Evolutionary conservation across 1,140 invertebrate species (phyloP).

Genomic region (Lordiphosa clarofinis): DNA sequence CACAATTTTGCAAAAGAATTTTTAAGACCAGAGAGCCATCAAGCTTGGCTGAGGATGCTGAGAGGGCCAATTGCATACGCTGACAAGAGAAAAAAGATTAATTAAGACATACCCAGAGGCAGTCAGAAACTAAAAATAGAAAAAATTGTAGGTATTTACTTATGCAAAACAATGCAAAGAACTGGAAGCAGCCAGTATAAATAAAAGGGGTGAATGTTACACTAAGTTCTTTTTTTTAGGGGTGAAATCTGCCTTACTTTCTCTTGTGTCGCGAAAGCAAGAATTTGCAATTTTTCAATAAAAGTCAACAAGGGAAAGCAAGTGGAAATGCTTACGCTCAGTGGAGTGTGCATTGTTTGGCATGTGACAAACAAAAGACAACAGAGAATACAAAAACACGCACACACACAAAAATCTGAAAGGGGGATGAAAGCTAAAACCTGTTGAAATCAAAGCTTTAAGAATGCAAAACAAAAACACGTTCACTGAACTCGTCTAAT

Average conservation of each 20-base stretch:
- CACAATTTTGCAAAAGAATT: neutral
- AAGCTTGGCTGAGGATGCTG: too few relatives aligned
- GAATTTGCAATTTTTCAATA: conserved; percentile 58
- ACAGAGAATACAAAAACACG: too few relatives aligned
- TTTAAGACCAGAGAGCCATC: too few relatives aligned
- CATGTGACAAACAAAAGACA: conserved; percentile 8
- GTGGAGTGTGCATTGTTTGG: conserved; percentile 26
- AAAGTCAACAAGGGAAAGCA: conserved; percentile 54
- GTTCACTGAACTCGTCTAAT: conserved; percentile 5
- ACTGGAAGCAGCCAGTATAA: too few relatives aligned
- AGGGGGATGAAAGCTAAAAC: conserved; percentile 9
- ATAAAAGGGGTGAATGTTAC: too few relatives aligned
- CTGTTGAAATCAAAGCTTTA: conserved; percentile 13
- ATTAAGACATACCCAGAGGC: neutral
- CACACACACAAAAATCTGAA: conserved; percentile 5
- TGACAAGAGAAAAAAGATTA: too few relatives aligned
- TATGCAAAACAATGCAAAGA: too few relatives aligned
- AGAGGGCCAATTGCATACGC: too few relatives aligned
- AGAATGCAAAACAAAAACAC: conserved; percentile 4
- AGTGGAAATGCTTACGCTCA: conserved; percentile 47
- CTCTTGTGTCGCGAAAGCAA: neutral
- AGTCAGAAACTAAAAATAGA: conserved; percentile 23
- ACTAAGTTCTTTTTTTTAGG: neutral
- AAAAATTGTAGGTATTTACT: conserved; percentile 1
- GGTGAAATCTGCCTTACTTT: conserved; percentile 9